Percentiles rank a stretch among this genome's conserved stretches.
Conservation (phyloP, 2,797 vertebrate species). For the Spinus pinus region DNA sequence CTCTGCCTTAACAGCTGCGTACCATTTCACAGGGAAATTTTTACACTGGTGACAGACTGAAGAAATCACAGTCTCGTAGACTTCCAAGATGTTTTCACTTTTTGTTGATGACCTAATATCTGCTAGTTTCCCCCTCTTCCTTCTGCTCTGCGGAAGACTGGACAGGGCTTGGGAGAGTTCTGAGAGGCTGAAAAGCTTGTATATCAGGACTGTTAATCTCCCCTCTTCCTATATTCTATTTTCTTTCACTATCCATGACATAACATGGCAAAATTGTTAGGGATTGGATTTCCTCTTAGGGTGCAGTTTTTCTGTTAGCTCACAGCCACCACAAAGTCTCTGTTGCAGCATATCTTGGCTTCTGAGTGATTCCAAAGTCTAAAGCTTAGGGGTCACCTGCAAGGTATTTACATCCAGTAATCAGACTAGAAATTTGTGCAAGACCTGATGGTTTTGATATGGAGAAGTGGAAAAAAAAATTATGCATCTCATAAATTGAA, state of each 20-base stretch:
- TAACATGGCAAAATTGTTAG: background rate
- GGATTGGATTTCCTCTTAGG: background rate
- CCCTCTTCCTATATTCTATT: background rate
- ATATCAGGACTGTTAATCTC: background rate
- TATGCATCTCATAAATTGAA: background rate
- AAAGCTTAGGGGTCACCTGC: background rate
- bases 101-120: background rate
- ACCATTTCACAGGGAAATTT: background rate
- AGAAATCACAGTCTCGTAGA: background rate
- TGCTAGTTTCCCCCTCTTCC: background rate
- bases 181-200: background rate
- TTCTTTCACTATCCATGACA: background rate
- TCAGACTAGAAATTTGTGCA: background rate
- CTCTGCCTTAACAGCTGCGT: background rate
- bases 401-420: background rate
- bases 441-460: background rate
- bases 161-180: background rate
- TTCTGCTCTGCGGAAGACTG: background rate
- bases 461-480: background rate
- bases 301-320: background rate
- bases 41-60: background rate
- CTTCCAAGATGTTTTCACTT: background rate
- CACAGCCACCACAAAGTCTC: background rate
- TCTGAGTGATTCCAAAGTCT: background rate
- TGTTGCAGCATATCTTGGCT: background rate